Base-by-base conservation (phyloP, 2,797 vertebrate species). In the Pteronotus mesoamericanus region DNA sequence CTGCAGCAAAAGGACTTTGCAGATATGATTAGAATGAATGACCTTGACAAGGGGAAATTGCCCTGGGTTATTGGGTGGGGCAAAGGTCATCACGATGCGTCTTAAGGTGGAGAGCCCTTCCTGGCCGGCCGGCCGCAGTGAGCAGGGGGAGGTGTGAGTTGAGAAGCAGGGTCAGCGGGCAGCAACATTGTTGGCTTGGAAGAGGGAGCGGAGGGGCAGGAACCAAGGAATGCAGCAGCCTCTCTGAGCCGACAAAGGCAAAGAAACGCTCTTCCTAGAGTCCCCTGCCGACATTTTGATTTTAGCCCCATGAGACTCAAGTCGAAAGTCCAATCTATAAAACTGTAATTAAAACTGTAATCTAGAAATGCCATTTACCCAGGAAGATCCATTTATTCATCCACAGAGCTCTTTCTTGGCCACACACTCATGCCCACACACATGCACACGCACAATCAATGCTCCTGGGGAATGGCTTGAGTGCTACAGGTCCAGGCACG, bases 1-100 rank as follows among this genome's bases (percentile, higher is more conserved):
- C 2, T 26, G 42, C 55, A 78, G 57, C 24, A 66, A 53, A 90
- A 85, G 68, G 75, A 55, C 75, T 80, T 79, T 86, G 37, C 37
- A 29, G 83, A 14, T 64, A 9, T 19, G 32, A 75, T 64, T 39
- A 74, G 86, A 48, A 42, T 72, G 51, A 61, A 84, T 74, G 82
- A 74, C 46, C 24, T n/a, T 68, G 53, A 66, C 75, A 4, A 55
- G 29, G n/a, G 71, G 66, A 88, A 48, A 59, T 72, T 37, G 19
- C 12, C 18, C 22, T 16, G 82, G 19, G 32, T 77, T 42, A 44
- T 53, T 1, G 0, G 77, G 75, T n/a, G 37, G 69, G 42, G 78
- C 71, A 39, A 7, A n/a, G 29, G 44, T 64, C 64, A 26, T 66
- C 39, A 26, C 57, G 46, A 9, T 0, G 5, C 32, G 32, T 57